Evolutionary conservation across 2,797 vertebrate species (phyloP), one percentile per base, ranked within the genome.

Genomic region (Notoglanidium macrostoma): DNA sequence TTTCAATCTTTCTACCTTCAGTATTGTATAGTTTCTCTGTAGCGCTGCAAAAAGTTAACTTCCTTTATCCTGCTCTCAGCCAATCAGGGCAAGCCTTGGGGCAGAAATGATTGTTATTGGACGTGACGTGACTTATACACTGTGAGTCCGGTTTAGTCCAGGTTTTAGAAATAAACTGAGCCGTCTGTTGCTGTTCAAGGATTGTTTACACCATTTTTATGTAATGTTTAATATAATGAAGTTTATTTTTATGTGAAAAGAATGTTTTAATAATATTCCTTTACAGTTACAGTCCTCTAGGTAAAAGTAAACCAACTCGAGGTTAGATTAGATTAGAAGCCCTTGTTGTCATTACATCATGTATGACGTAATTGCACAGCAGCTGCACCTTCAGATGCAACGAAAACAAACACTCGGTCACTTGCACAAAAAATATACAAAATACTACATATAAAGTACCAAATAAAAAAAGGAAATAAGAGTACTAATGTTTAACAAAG

Each of bases 51-150:
- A 44, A 4, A 59, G 59, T 32, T 19, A 17, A 2, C 7, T 77
- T 77, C 54, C 49, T 54, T 29, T 55, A 51, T 76, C 40, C 46
- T 54, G 54, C 32, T 59, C 19, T 40, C 54, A 19, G 32, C 54
- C 32, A 81, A 81, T 81, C 79, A 81, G 79, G 79, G 59, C 79
- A 51, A 29, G 17, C 14, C 14, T 29, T 32, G 26, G 4, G 61
- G 61, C 44, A 65, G 55, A 79, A 79, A 40, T 14, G 54, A 79
- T 32, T 55, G 49, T 55, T n/a, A 77, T 23, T 35, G 29, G 17
- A 35, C 9, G 51, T 32, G 76, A 57, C 9, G 10, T 78, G 54
- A 12, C 8, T 57, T 57, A 80, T n/a, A 63, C 57, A 46, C 57
- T 81, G 35, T 80, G 40, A 44, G 57, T 63, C 57, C 44, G 73